Conservation (phyloP, 2,888 invertebrate genomes). For the Clitarchus hookeri region DNA sequence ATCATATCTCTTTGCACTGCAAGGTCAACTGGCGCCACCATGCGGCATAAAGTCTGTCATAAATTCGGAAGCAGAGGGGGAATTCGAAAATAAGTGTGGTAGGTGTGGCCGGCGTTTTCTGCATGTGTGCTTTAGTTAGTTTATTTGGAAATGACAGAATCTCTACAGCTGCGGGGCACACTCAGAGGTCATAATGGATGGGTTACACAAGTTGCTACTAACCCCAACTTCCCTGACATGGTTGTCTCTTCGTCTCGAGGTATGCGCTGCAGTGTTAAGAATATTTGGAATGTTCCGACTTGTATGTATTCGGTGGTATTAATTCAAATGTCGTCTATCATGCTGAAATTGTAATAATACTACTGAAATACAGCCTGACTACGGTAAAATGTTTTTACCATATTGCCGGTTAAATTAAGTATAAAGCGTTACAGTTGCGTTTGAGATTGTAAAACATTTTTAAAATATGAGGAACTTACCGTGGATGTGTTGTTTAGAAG, state of each 20-base stretch:
- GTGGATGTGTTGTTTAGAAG: too few relatives aligned
- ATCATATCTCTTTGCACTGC: conserved; percentile 11
- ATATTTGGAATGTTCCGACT: background rate
- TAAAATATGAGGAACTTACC: too few relatives aligned
- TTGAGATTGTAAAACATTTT: too few relatives aligned
- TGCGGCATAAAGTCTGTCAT: conserved; percentile 28
- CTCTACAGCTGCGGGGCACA: conserved; percentile 91
- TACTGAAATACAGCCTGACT: too few relatives aligned
- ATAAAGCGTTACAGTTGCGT: too few relatives aligned
- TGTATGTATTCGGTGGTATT: background rate
- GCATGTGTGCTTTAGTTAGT: background rate
- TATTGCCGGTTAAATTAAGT: background rate
- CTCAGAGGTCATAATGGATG: conserved; percentile 97
- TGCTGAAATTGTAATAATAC: too few relatives aligned
- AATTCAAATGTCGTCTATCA: background rate
- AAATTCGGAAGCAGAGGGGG: conserved; percentile 32
- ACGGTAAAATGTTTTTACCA: background rate
- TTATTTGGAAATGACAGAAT: conserved; percentile 71
- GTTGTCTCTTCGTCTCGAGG: conserved; percentile 98
- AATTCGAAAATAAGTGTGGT: conserved; percentile 31
- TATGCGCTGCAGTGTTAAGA: conserved; percentile 58
- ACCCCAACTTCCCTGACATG: conserved; percentile 97
- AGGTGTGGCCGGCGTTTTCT: conserved; percentile 29
- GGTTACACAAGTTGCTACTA: conserved; percentile 99
- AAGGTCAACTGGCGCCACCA: conserved; percentile 29